phyloP scores from a whole-genome alignment of 2,888 invertebrate species.

The Pheosia gnoma region DNA sequence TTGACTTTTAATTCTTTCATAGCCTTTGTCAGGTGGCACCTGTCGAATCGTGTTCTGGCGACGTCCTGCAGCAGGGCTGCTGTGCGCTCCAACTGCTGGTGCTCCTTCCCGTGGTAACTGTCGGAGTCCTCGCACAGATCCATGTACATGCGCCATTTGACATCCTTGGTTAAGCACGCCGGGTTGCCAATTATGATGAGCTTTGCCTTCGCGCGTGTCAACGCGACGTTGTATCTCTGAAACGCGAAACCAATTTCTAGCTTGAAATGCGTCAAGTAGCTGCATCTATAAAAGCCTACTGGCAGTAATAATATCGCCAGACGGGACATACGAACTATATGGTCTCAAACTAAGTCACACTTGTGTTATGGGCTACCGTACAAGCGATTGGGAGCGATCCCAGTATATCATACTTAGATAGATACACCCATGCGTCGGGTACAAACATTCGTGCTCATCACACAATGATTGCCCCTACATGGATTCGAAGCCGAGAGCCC shows the following conservation, averaged over 20 bases:
- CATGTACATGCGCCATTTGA: slow-evolving; percentile 71
- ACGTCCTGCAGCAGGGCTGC: slow-evolving; percentile 48
- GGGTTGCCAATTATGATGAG: slow-evolving; percentile 84
- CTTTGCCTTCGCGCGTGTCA: slow-evolving; percentile 89
- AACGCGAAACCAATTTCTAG: slow-evolving; percentile 34
- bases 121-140: slow-evolving; percentile 52
- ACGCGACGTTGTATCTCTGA: slow-evolving; percentile 89
- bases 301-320: too few relatives aligned
- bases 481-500: too few relatives aligned
- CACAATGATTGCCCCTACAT: too few relatives aligned
- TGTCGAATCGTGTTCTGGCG: slow-evolving; percentile 48
- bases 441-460: too few relatives aligned
- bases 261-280: too few relatives aligned
- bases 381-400: too few relatives aligned
- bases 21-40: slow-evolving; percentile 44
- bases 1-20: slow-evolving; percentile 26
- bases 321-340: too few relatives aligned
- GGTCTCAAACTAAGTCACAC: too few relatives aligned
- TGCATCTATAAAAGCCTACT: too few relatives aligned
- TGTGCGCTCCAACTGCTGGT: slow-evolving; percentile 53
- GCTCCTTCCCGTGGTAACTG: slow-evolving; percentile 63
- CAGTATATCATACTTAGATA: too few relatives aligned
- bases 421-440: too few relatives aligned
- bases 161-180: slow-evolving; percentile 57
- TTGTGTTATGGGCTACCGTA: too few relatives aligned